Percentiles rank a stretch among this genome's conserved stretches.
phyloP scores from a whole-genome alignment of 2,888 invertebrate genomes.

The Oxytorus armatus region DNA sequence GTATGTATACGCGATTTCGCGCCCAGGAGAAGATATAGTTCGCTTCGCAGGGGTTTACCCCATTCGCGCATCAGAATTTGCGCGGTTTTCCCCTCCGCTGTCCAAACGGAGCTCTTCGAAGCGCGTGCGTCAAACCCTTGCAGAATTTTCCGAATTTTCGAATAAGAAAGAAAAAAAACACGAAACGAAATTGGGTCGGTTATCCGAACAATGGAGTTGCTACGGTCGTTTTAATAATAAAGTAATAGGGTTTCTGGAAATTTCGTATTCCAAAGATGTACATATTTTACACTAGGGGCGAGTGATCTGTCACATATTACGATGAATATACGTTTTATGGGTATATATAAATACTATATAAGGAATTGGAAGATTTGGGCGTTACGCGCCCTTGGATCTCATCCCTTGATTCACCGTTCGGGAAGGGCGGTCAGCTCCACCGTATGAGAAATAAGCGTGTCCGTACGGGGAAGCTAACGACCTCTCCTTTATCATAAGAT shows the following conservation, averaged over 20 bases:
- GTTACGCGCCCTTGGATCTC: too few relatives aligned
- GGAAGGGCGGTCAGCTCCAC: too few relatives aligned
- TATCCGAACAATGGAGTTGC: too few relatives aligned
- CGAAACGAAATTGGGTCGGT: constrained; percentile 6
- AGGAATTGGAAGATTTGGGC: too few relatives aligned
- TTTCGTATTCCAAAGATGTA: not conserved
- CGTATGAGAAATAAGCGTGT: too few relatives aligned
- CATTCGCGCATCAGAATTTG: constrained; percentile 50
- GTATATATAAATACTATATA: too few relatives aligned
- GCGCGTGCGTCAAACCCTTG: constrained; percentile 56
- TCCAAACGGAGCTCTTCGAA: constrained; percentile 11
- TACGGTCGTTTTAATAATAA: constrained; percentile 1
- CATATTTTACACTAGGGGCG: not conserved
- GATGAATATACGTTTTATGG: not conserved
- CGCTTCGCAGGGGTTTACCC: constrained; percentile 28
- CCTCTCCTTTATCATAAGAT: too few relatives aligned
- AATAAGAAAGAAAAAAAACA: not conserved
- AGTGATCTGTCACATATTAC: not conserved
- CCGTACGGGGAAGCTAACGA: too few relatives aligned
- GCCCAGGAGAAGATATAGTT: constrained; percentile 22
- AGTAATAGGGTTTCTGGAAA: not conserved
- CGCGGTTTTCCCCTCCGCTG: constrained; percentile 35
- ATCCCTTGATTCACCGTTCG: too few relatives aligned
- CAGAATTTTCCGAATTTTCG: not conserved
- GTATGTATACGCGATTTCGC: constrained; percentile 6